These are phyloP conservation scores for Dicyrtomina minuta DNA, from an alignment of 2,888 invertebrate genomes.

Conservation along the genomic window DNA sequence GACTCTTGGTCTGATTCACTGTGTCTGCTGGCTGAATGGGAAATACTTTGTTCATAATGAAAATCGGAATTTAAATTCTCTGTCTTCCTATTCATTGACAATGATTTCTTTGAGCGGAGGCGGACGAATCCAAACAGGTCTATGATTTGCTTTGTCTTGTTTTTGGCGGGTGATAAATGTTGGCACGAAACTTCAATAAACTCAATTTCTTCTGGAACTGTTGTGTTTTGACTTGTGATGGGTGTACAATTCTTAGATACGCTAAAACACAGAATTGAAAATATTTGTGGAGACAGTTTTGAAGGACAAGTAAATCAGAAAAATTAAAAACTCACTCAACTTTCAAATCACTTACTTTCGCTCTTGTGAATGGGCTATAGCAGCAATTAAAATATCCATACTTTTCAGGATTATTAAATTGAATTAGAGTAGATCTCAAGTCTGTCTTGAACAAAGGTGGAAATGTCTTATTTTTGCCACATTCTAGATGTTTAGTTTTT, in stretches of 20 bases:
- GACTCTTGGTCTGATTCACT: too few relatives aligned
- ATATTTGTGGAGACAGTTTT: too few relatives aligned
- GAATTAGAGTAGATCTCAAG: background rate
- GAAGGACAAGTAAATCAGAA: too few relatives aligned
- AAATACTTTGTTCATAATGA: too few relatives aligned
- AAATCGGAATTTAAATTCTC: too few relatives aligned
- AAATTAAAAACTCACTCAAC: background rate
- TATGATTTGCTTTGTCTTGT: too few relatives aligned
- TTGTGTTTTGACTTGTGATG: background rate
- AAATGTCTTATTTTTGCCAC: background rate
- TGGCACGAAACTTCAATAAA: conserved; percentile 3
- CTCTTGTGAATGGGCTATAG: background rate
- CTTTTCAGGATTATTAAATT: background rate
- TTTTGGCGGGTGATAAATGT: too few relatives aligned
- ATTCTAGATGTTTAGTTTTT: background rate
- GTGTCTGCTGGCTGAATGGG: too few relatives aligned
- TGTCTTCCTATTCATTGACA: too few relatives aligned
- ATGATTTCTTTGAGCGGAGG: too few relatives aligned
- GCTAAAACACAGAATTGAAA: too few relatives aligned
- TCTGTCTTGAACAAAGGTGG: background rate
- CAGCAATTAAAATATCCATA: background rate
- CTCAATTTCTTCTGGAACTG: background rate
- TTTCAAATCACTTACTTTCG: background rate
- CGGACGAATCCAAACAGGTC: background rate
- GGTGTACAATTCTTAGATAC: too few relatives aligned